phyloP scores from a whole-genome alignment of 2,888 invertebrate species.

The Heliconius ethilla region DNA sequence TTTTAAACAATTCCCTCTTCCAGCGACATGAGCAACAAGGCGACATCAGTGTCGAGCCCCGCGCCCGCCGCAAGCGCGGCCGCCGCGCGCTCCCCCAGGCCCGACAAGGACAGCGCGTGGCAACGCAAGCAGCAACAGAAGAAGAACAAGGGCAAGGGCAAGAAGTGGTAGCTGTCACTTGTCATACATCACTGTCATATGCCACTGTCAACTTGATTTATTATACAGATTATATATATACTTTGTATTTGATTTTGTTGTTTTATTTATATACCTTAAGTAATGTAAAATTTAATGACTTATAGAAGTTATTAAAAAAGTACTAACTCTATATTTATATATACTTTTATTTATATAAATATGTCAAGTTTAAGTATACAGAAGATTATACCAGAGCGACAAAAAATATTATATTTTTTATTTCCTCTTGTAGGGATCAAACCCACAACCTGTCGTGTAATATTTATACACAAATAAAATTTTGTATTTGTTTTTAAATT shows the following conservation, averaged over 20 bases:
- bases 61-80: constrained; percentile 60
- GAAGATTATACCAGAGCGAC: no score
- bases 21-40: constrained; percentile 84
- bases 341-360: no score
- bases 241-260: background rate
- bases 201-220: background rate
- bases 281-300: background rate
- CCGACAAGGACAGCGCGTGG: constrained; percentile 83
- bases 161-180: constrained; percentile 59
- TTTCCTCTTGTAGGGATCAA: no score
- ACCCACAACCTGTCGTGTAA: no score
- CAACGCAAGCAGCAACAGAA: constrained; percentile 88
- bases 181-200: constrained; percentile 1
- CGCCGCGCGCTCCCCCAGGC: constrained; percentile 83
- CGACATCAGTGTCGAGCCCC: constrained; percentile 54
- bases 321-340: background rate
- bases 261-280: background rate
- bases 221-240: constrained; percentile 15
- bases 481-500: no score
- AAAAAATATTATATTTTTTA: no score
- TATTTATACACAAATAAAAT: no score
- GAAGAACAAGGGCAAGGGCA: constrained; percentile 81
- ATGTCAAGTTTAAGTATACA: no score
- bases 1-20: background rate
- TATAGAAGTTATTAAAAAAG: background rate